These are phyloP conservation scores for Anomalospiza imberbis DNA, from an alignment of 2,797 vertebrate genomes.

Conservation along the genomic window DNA sequence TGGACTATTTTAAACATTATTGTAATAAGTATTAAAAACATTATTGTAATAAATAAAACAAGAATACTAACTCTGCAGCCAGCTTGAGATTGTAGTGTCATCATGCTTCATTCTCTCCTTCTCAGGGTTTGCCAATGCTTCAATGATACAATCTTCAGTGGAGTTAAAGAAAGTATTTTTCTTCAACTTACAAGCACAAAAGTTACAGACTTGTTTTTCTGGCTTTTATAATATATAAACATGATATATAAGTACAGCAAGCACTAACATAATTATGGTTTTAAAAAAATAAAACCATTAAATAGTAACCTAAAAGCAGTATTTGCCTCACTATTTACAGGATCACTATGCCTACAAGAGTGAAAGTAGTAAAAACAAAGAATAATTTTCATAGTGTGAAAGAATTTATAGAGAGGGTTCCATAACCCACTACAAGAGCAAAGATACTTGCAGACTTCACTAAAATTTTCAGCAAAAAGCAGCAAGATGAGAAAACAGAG, in stretches of 20 bases:
- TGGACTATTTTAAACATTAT: neutral
- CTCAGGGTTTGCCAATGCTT: conserved; percentile 97
- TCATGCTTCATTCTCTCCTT: conserved; percentile 99
- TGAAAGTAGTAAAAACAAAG: neutral
- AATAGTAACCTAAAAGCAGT: neutral
- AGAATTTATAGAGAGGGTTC: neutral
- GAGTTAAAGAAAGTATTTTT: conserved; percentile 60
- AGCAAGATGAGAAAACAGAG: neutral
- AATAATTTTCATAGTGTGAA: neutral
- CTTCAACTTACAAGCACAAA: neutral
- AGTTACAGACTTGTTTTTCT: neutral
- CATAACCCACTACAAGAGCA: neutral
- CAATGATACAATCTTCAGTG: conserved; percentile 94
- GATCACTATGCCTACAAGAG: neutral
- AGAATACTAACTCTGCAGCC: conserved; percentile 92
- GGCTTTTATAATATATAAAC: neutral
- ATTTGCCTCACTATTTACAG: neutral
- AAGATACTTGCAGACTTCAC: neutral
- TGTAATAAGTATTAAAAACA: neutral
- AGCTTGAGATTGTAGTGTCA: conserved; percentile 97
- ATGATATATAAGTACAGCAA: neutral
- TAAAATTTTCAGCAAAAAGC: neutral
- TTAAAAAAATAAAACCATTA: neutral
- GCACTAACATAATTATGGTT: neutral
- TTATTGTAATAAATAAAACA: neutral